Percentiles rank a stretch among this genome's conserved stretches.
These are phyloP conservation scores for Amorpha juglandis DNA, from an alignment of 2,888 invertebrate genomes.

Conservation along the genomic window DNA sequence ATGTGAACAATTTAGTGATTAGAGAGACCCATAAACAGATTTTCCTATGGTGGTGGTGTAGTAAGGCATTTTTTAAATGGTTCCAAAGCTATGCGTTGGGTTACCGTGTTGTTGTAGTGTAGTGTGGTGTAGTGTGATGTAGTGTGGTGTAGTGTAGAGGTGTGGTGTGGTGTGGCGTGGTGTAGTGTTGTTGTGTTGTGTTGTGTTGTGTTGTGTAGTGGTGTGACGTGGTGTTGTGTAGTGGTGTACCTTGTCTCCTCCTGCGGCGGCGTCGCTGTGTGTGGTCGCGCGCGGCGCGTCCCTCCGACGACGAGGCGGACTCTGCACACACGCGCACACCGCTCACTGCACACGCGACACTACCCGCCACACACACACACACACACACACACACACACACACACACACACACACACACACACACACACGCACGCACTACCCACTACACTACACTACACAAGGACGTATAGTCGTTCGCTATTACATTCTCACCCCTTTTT, in stretches of 20 bases:
- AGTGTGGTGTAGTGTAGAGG: conserved; percentile 2
- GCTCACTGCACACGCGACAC: conserved; percentile 38
- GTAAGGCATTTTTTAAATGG: no score
- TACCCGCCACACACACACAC: conserved; percentile 32
- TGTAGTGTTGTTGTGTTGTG: conserved; percentile 26
- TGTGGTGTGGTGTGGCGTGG: conserved; percentile 13
- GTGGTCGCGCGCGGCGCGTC: conserved; percentile 44
- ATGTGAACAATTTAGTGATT: no score
- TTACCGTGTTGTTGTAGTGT: background rate
- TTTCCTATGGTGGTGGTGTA: no score
- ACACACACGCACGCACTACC: conserved; percentile 26
- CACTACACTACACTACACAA: conserved; percentile 33
- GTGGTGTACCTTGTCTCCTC: conserved; percentile 54
- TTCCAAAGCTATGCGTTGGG: no score
- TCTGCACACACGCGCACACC: conserved; percentile 76
- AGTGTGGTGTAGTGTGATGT: background rate
- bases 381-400: conserved; percentile 41
- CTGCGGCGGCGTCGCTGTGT: conserved; percentile 51
- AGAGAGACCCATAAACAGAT: no score
- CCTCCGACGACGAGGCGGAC: conserved; percentile 72
- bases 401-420: conserved; percentile 26
- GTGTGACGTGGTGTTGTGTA: conserved; percentile 17
- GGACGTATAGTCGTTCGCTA: conserved; percentile 35
- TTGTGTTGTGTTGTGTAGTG: conserved; percentile 34
- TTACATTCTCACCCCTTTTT: conserved; percentile 2